A percentile compares a stretch with the other conserved stretches of the same genome.
Conservation (phyloP, 2,888 invertebrate genomes). For the Ophion ventricosus region DNA sequence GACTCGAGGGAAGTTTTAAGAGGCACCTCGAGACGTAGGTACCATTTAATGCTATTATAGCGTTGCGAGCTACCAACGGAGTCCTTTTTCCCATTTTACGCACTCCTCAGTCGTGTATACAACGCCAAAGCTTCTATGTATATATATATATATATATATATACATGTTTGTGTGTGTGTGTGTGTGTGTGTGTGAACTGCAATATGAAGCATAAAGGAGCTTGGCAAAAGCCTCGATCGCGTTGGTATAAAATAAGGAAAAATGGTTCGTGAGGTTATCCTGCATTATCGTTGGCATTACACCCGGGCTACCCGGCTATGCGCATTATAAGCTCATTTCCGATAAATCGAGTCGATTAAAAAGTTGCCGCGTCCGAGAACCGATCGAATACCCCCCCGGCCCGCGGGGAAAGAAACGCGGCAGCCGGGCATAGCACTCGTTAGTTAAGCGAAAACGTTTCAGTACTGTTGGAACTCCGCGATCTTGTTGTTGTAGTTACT, state of each 20-base stretch:
- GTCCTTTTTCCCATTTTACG: slow-evolving; percentile 53
- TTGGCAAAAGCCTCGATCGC: slow-evolving; percentile 2
- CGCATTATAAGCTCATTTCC: slow-evolving; percentile 80
- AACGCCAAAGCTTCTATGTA: neutral
- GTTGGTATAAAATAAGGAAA: slow-evolving; percentile 33
- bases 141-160: too few relatives aligned
- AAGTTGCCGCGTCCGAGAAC: slow-evolving; percentile 71
- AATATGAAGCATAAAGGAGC: neutral
- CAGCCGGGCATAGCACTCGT: slow-evolving; percentile 45
- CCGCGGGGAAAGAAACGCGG: slow-evolving; percentile 10
- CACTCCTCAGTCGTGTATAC: slow-evolving; percentile 32
- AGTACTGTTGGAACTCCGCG: neutral
- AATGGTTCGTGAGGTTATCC: slow-evolving; percentile 59
- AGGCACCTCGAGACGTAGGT: slow-evolving; percentile 67
- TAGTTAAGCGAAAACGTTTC: slow-evolving; percentile 47
- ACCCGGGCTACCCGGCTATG: slow-evolving; percentile 72
- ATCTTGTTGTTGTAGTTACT: too few relatives aligned
- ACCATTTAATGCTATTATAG: slow-evolving; percentile 77
- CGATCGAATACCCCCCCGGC: slow-evolving; percentile 46
- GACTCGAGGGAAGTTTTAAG: slow-evolving; percentile 61
- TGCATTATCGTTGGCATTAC: slow-evolving; percentile 76
- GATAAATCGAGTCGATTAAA: slow-evolving; percentile 79
- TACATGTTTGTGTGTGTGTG: too few relatives aligned
- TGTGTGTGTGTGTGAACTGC: neutral
- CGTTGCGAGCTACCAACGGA: slow-evolving; percentile 73